Conservation (phyloP, 1,140 invertebrate species). For the Rhopalosiphum padi region DNA sequence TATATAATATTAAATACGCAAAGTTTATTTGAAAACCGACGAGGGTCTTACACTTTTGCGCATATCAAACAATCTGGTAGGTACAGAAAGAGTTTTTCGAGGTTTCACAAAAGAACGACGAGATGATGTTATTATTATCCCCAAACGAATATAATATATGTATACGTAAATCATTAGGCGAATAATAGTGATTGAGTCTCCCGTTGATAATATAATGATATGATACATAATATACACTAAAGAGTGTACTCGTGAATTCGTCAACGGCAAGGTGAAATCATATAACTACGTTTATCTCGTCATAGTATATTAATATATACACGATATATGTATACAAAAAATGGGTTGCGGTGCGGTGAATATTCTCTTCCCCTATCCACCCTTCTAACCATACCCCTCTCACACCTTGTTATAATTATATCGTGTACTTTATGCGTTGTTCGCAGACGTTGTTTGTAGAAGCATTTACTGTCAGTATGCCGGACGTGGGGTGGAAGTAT, state of each 20-base stretch:
- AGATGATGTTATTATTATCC: neutral
- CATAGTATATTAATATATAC: neutral
- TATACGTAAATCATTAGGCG: neutral
- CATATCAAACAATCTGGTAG: neutral
- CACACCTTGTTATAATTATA: neutral
- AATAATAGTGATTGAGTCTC: neutral
- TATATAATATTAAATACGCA: neutral
- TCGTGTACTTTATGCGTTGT: neutral
- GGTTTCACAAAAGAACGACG: neutral
- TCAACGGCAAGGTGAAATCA: neutral
- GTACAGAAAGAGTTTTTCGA: neutral
- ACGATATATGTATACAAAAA: neutral
- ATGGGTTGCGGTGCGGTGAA: neutral
- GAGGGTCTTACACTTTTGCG: neutral
- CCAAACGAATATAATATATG: neutral
- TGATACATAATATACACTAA: neutral
- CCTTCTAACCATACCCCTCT: too few relatives aligned
- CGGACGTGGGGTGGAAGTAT: neutral
- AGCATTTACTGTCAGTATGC: neutral
- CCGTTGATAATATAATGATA: neutral
- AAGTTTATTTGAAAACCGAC: neutral
- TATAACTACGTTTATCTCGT: neutral
- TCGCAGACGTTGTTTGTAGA: neutral
- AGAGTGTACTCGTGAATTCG: neutral
- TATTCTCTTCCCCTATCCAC: neutral